These are phyloP conservation scores for Myxocyprinus asiaticus DNA, from an alignment of 2,113 vertebrate genomes.

Conservation along the genomic window DNA sequence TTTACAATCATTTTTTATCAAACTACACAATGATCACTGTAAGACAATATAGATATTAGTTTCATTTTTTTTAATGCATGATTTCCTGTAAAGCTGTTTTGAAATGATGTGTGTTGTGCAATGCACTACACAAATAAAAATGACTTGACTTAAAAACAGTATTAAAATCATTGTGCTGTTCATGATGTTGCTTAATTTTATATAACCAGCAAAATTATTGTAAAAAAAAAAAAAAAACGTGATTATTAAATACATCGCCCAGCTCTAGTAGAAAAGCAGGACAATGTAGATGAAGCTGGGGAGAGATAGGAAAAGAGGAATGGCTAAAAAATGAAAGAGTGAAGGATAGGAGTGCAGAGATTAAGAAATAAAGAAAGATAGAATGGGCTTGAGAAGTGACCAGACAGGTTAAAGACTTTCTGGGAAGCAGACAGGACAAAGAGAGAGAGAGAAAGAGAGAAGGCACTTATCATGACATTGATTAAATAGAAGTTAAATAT, in stretches of 20 bases:
- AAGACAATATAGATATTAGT: no score
- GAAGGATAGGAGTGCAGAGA: background rate
- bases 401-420: slow-evolving; percentile 34
- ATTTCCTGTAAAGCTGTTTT: no score
- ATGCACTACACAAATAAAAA: no score
- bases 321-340: no score
- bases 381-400: background rate
- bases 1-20: no score
- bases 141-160: no score
- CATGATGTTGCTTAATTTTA: no score
- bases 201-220: no score
- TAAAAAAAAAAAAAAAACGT: background rate
- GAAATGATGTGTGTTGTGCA: no score
- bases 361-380: slow-evolving; percentile 25
- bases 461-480: slow-evolving; percentile 1
- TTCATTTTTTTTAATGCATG: no score
- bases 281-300: slow-evolving; percentile 24
- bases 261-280: background rate
- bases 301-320: background rate
- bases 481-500: slow-evolving; percentile 39
- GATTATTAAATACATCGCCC: background rate
- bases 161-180: no score
- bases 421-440: slow-evolving; percentile 11
- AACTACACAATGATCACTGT: no score
- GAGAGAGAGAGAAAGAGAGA: slow-evolving; percentile 34